phyloP scores from a whole-genome alignment of 2,797 vertebrate genomes.

The Protonibea diacanthus region DNA sequence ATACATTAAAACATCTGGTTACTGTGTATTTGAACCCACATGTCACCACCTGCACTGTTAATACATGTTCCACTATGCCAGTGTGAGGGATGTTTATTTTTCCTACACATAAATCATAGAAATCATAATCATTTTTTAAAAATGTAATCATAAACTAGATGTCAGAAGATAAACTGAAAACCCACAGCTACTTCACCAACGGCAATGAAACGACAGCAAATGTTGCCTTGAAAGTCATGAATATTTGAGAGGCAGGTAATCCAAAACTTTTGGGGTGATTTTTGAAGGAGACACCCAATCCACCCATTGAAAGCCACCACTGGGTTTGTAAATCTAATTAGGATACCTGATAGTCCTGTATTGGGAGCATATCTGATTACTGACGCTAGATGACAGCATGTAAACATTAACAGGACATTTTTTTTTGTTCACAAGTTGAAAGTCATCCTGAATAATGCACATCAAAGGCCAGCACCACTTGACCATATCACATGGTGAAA shows the following conservation, averaged over 20 bases:
- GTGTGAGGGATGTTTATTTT: background rate
- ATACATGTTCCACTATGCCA: background rate
- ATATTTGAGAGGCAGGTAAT: slow-evolving; percentile 85
- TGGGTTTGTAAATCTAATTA: slow-evolving; percentile 88
- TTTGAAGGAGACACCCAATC: slow-evolving; percentile 86
- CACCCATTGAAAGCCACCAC: slow-evolving; percentile 78
- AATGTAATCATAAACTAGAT: background rate
- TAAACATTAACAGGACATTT: slow-evolving; percentile 61
- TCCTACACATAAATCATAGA: background rate
- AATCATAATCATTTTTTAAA: background rate
- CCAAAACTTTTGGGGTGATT: slow-evolving; percentile 81
- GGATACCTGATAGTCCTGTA: slow-evolving; percentile 76
- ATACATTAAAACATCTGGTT: background rate
- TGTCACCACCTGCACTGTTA: background rate
- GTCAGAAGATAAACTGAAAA: background rate
- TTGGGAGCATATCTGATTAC: slow-evolving; percentile 79
- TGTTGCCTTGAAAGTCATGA: slow-evolving; percentile 78
- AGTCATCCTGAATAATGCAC: slow-evolving; percentile 33
- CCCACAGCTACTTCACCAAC: slow-evolving; percentile 10
- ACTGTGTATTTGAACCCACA: background rate
- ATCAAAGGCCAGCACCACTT: background rate
- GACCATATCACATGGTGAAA: background rate
- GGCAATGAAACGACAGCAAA: slow-evolving; percentile 64
- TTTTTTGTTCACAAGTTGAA: slow-evolving; percentile 37
- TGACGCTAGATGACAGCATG: slow-evolving; percentile 64